Evolutionary conservation across 2,888 invertebrate genomes (phyloP), one percentile per base, ranked within the genome.

Genomic region (Malachius bipustulatus): DNA sequence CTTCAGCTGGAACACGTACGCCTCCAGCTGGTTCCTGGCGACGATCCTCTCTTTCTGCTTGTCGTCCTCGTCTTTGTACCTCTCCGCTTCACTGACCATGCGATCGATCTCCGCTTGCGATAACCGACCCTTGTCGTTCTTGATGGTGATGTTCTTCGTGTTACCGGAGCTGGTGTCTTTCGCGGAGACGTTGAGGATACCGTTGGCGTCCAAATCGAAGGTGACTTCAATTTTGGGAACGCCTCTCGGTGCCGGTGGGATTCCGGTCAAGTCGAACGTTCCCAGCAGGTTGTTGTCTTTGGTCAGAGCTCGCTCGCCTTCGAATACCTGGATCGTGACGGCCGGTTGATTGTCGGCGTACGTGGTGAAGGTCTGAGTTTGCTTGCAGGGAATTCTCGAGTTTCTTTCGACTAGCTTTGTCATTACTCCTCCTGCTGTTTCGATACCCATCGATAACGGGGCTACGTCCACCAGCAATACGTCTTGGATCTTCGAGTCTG

Each of bases 211-310:
- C 49, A 82, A 57, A 53, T 82, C 81, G 56, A 82, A 82, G 19
- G 79, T 70, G 1, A 70, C 69, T 37, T 66, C 66, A 30, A 70
- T 66, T 51, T 69, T 62, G 1, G 69, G 69, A 0, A 67, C 57
- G 1, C 69, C 70, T 29, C 68, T 52, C 0, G 70, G 69, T 2
- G 69, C 70, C 3, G 69, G 69, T 2, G 70, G 67, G 15, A 72
- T 70, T 2, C 72, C 73, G 3, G 59, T 55, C 30, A 67, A 48
- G 45, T 66, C 65, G 45, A 67, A 67, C 1, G 62, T 67, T 2
- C 67, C 94, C 42, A 96, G 73, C 39, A 89, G 69, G 63, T 93
- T 85, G 69, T 91, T 91, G 60, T 90, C 89, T 58, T 83, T 88
- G 48, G 89, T 90, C 88, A 90, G 87, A 32, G 88, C 83, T 44